Percentiles rank a stretch among this genome's conserved stretches.
These are phyloP conservation scores for Cremastobaeus sp. DNA, from an alignment of 2,888 invertebrate genomes.

Conservation along the genomic window DNA sequence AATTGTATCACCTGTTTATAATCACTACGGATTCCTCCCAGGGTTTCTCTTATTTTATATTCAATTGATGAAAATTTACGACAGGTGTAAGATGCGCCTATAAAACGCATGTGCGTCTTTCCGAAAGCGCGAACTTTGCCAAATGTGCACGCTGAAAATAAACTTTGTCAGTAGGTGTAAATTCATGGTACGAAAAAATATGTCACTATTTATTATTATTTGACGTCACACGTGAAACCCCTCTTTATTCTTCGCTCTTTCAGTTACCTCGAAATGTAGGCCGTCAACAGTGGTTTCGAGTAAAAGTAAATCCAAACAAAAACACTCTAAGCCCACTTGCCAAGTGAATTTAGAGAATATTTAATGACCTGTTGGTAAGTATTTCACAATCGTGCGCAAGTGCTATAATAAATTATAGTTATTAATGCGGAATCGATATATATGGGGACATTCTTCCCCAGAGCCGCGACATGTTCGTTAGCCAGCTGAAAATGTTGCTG, in stretches of 20 bases:
- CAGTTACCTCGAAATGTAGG: constrained; percentile 55
- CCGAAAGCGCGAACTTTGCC: constrained; percentile 6
- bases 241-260: constrained; percentile 27
- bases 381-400: constrained; percentile 40
- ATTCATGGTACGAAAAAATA: too few species aligned
- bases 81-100: not conserved
- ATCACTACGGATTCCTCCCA: constrained; percentile 11
- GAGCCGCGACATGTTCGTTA: too few species aligned
- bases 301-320: constrained; percentile 62
- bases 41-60: constrained; percentile 35
- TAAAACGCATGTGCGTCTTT: constrained; percentile 2
- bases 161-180: constrained; percentile 19
- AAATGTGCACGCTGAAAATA: constrained; percentile 27
- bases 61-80: constrained; percentile 36
- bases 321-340: constrained; percentile 59
- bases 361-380: constrained; percentile 57
- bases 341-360: constrained; percentile 58
- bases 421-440: constrained; percentile 37
- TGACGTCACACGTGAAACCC: constrained; percentile 24
- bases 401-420: constrained; percentile 39
- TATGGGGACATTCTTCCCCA: constrained; percentile 39
- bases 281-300: constrained; percentile 55
- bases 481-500: too few species aligned
- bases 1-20: constrained; percentile 20
- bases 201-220: too few species aligned